Conservation (phyloP, 2,888 invertebrate genomes). For the Phorcus lineatus region DNA sequence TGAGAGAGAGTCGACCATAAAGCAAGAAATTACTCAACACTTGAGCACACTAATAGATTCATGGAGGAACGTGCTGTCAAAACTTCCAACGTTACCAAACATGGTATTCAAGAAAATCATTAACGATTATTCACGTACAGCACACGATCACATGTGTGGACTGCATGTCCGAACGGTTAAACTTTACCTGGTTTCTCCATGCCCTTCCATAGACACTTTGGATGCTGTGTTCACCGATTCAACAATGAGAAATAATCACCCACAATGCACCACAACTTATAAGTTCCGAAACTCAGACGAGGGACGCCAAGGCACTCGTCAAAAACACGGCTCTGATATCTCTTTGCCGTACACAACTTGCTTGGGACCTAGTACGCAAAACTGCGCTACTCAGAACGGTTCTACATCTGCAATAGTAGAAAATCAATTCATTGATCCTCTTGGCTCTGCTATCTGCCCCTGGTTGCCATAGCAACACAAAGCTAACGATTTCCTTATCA, state of each 20-base stretch:
- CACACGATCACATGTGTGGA: too few relatives aligned
- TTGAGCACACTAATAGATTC: too few relatives aligned
- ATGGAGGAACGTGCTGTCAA: too few relatives aligned
- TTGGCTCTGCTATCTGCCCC: conserved; percentile 22
- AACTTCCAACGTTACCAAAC: too few relatives aligned
- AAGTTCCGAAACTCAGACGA: not conserved
- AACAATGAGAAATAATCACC: not conserved
- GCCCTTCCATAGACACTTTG: not conserved
- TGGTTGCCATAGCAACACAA: conserved; percentile 34
- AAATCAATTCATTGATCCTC: conserved; percentile 52
- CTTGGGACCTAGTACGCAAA: not conserved
- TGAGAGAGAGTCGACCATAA: too few relatives aligned
- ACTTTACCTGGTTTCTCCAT: conserved; percentile 2
- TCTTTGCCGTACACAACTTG: not conserved
- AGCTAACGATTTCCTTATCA: not conserved
- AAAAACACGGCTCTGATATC: not conserved
- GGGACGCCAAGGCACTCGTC: not conserved
- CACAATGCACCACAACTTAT: not conserved
- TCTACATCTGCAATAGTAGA: conserved; percentile 25
- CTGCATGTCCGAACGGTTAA: too few relatives aligned
- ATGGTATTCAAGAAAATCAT: too few relatives aligned
- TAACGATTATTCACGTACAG: too few relatives aligned
- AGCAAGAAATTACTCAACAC: too few relatives aligned
- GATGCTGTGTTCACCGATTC: not conserved
- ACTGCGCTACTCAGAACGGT: conserved; percentile 11